Conservation (phyloP, 2,888 invertebrate genomes). For the Monopis laevigella region DNA sequence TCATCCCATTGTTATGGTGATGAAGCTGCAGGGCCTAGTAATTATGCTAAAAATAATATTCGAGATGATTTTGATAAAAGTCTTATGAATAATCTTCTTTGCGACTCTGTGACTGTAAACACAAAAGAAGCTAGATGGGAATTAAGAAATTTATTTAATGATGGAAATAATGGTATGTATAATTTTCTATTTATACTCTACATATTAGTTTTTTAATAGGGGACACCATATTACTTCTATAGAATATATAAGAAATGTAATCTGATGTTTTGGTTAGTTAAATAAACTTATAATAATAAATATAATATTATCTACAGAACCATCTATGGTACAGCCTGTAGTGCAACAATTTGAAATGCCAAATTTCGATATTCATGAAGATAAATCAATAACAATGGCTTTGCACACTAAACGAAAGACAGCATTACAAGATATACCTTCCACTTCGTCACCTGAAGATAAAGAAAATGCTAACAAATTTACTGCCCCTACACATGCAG, state of each 20-base stretch:
- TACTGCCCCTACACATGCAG: constrained; percentile 26
- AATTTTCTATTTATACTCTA: too few species aligned
- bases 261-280: not conserved
- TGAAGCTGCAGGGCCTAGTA: constrained; percentile 33
- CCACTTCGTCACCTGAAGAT: constrained; percentile 37
- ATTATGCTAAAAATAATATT: constrained; percentile 47
- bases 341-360: constrained; percentile 52
- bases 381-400: constrained; percentile 57
- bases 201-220: too few species aligned
- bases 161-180: constrained; percentile 45
- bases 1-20: constrained; percentile 29
- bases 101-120: constrained; percentile 72
- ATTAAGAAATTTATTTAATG: constrained; percentile 70
- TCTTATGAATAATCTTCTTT: constrained; percentile 59
- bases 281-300: not conserved
- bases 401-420: constrained; percentile 46
- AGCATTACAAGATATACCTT: constrained; percentile 8
- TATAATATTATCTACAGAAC: constrained; percentile 30
- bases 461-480: constrained; percentile 53
- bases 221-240: too few species aligned
- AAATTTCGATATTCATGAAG: constrained; percentile 60
- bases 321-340: constrained; percentile 53
- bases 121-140: constrained; percentile 76
- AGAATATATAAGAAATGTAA: too few species aligned
- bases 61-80: constrained; percentile 60